A percentile compares a stretch with the other conserved stretches of the same genome.
phyloP scores from a whole-genome alignment of 1,140 invertebrate species.

The Argopecten irradians region DNA sequence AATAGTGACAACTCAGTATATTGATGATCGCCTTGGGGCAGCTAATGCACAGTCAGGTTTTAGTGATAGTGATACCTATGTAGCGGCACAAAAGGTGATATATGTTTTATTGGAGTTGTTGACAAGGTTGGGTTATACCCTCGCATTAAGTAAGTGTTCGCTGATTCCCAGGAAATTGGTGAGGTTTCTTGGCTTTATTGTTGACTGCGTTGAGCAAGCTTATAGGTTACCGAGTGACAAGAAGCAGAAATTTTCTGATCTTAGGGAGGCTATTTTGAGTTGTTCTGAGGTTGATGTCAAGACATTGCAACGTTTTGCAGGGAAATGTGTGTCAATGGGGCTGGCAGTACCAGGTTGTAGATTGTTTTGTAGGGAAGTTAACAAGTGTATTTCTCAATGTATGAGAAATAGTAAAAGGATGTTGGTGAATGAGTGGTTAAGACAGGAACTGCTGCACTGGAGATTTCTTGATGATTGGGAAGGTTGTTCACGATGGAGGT shows the following conservation, averaged over 20 bases:
- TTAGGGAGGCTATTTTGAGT: conserved; percentile 37
- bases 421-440: too few relatives aligned
- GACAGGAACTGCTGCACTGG: neutral
- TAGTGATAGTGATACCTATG: neutral
- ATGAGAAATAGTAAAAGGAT: too few relatives aligned
- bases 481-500: neutral
- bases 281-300: conserved; percentile 27
- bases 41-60: neutral
- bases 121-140: conserved; percentile 40
- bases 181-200: conserved; percentile 49
- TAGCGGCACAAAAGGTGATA: neutral
- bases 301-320: conserved; percentile 42
- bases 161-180: too few relatives aligned
- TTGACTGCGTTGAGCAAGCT: conserved; percentile 39
- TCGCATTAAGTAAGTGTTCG: conserved; percentile 34
- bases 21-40: conserved; percentile 48
- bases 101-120: conserved; percentile 30
- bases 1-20: conserved; percentile 35
- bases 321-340: conserved; percentile 42
- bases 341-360: conserved; percentile 42
- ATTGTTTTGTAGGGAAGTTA: conserved; percentile 49
- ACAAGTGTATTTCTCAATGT: too few relatives aligned
- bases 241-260: conserved; percentile 33
- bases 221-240: conserved; percentile 46
- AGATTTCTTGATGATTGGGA: conserved; percentile 37